Conservation (phyloP, 2,113 vertebrate species). For the Gambusia affinis region DNA sequence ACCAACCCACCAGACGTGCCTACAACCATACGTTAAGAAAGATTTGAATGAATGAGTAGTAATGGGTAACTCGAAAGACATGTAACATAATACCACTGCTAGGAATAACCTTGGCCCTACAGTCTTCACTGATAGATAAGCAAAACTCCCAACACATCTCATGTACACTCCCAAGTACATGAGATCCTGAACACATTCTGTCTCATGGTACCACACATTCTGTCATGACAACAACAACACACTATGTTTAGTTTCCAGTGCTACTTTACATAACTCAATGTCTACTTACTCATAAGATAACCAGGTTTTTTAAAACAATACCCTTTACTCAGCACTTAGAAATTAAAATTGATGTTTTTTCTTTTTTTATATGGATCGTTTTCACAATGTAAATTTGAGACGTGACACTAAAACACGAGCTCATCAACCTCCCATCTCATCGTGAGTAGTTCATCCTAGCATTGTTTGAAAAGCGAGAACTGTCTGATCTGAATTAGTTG, state of each 20-base stretch:
- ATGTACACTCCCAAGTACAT: conserved; percentile 30
- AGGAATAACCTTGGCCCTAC: conserved; percentile 51
- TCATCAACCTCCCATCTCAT: neutral
- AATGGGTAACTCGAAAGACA: conserved; percentile 20
- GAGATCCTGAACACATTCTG: conserved; percentile 49
- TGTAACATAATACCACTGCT: conserved; percentile 36
- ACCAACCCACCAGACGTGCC: neutral
- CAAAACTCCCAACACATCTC: conserved; percentile 22
- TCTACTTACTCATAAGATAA: conserved; percentile 55
- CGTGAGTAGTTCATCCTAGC: no score
- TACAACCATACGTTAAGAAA: neutral
- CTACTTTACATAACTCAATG: conserved; percentile 55
- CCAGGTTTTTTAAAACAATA: conserved; percentile 19
- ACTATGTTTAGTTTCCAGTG: conserved; percentile 64
- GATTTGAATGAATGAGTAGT: conserved; percentile 34
- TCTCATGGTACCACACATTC: conserved; percentile 43
- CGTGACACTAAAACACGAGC: neutral
- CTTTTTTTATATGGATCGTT: no score
- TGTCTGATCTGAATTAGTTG: no score
- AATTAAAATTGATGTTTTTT: no score
- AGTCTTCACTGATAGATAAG: conserved; percentile 49
- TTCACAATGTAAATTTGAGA: neutral
- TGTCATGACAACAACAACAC: conserved; percentile 32
- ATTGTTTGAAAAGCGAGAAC: neutral
- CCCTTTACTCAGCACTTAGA: neutral